Conservation (phyloP, 2,113 vertebrate genomes). For the Solea senegalensis region DNA sequence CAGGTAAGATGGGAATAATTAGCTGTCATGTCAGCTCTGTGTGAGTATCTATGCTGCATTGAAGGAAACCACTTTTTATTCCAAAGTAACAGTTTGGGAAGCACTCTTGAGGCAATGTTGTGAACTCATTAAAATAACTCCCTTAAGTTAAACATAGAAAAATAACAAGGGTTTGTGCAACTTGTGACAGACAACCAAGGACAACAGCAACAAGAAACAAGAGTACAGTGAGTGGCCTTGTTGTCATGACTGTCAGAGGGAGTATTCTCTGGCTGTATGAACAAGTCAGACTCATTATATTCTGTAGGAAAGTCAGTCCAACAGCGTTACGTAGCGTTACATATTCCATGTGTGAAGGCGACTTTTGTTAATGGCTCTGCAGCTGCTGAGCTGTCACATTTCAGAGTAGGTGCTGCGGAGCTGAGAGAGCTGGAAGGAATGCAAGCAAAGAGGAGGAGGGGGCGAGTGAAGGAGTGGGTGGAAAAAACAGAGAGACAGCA, state of each 20-base stretch:
- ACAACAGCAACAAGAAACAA: constrained; percentile 10
- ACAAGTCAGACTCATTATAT: constrained; percentile 47
- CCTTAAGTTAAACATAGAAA: constrained; percentile 14
- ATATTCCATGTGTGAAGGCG: constrained; percentile 59
- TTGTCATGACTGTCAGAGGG: constrained; percentile 25
- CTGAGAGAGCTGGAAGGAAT: constrained; percentile 51
- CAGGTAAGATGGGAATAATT: not conserved
- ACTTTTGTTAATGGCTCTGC: constrained; percentile 68
- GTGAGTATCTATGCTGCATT: not conserved
- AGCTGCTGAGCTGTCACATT: constrained; percentile 78
- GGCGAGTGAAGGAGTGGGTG: constrained; percentile 43
- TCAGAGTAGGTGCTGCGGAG: constrained; percentile 64
- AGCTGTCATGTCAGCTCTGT: constrained; percentile 8
- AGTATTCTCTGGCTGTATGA: constrained; percentile 16
- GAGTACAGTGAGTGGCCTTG: constrained; percentile 17
- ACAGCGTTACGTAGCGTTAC: constrained; percentile 41
- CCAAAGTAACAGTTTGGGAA: constrained; percentile 15
- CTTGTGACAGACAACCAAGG: constrained; percentile 5
- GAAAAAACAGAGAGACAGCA: constrained; percentile 67
- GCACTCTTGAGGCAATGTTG: constrained; percentile 12
- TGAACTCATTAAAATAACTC: constrained; percentile 33
- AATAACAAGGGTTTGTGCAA: constrained; percentile 24
- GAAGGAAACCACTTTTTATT: constrained; percentile 18
- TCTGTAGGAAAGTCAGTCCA: constrained; percentile 34
- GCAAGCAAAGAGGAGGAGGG: constrained; percentile 18